Percentiles rank a stretch among this genome's conserved stretches.
phyloP scores from a whole-genome alignment of 2,888 invertebrate genomes.

The Camponotus fellah region DNA sequence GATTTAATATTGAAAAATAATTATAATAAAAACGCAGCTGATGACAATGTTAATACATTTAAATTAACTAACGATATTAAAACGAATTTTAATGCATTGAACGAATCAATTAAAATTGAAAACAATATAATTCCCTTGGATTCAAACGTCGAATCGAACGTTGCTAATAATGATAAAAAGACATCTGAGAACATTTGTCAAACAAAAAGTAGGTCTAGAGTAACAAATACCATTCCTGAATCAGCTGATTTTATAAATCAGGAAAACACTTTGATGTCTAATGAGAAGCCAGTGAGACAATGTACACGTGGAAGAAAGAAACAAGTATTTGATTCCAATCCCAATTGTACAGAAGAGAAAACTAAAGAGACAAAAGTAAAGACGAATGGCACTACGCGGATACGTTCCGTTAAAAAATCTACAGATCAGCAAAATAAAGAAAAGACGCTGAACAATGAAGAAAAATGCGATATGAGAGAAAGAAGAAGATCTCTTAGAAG shows the following conservation, averaged over 20 bases:
- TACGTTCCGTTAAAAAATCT: constrained; percentile 19
- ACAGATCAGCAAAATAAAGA: constrained; percentile 4
- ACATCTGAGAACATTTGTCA: not conserved
- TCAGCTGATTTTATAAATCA: not conserved
- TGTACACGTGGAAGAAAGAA: constrained; percentile 48
- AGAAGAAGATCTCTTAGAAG: constrained; percentile 59
- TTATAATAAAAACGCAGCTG: not conserved
- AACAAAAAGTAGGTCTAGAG: not conserved
- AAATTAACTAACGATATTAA: not conserved
- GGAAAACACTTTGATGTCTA: not conserved
- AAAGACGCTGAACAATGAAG: not conserved
- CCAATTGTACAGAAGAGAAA: constrained; percentile 57
- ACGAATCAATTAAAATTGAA: not conserved
- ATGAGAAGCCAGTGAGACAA: not conserved
- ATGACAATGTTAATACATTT: constrained; percentile 13
- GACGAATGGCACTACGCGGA: not conserved
- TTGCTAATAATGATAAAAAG: not conserved
- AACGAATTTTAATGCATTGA: not conserved
- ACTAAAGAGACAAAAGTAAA: constrained; percentile 13
- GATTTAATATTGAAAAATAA: constrained; percentile 7
- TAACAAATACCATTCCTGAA: not conserved
- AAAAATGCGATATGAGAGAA: not conserved
- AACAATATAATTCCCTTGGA: not conserved
- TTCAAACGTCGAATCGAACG: not conserved
- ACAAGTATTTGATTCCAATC: constrained; percentile 68